Conservation (phyloP, 2,888 invertebrate species). For the Conops quadrifasciatus region DNA sequence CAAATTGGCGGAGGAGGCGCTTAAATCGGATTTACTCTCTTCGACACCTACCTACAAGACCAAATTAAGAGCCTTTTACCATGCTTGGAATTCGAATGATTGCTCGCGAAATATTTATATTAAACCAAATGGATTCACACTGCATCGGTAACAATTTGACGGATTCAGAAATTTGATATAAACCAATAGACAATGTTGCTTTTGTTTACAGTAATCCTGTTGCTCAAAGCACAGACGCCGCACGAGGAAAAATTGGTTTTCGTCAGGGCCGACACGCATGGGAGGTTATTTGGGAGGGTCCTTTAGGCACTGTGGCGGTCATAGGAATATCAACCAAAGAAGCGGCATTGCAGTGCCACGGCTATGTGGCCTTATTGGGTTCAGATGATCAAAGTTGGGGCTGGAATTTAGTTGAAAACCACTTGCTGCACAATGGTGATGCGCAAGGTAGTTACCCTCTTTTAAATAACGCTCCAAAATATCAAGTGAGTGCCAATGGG, state of each 20-base stretch:
- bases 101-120: conserved; percentile 97
- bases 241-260: conserved; percentile 89
- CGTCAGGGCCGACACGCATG: conserved; percentile 92
- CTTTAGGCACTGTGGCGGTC: conserved; percentile 96
- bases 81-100: conserved; percentile 97
- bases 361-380: conserved; percentile 94
- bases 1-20: conserved; percentile 82
- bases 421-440: conserved; percentile 94
- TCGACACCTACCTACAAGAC: conserved; percentile 91
- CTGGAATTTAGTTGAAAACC: conserved; percentile 99
- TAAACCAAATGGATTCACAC: conserved; percentile 95
- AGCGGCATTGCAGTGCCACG: conserved; percentile 91
- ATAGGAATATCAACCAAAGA: conserved; percentile 95
- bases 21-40: conserved; percentile 90
- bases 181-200: neutral
- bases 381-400: conserved; percentile 99
- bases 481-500: conserved; percentile 75
- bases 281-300: conserved; percentile 99
- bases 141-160: conserved; percentile 74
- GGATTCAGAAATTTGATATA: too few species aligned
- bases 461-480: conserved; percentile 95
- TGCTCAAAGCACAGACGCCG: conserved; percentile 97
- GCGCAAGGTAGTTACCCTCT: conserved; percentile 93
- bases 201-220: conserved; percentile 84
- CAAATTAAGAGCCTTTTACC: conserved; percentile 90